These are phyloP conservation scores for Odontamblyopus rebecca DNA, from an alignment of 2,797 vertebrate genomes.

Conservation along the genomic window DNA sequence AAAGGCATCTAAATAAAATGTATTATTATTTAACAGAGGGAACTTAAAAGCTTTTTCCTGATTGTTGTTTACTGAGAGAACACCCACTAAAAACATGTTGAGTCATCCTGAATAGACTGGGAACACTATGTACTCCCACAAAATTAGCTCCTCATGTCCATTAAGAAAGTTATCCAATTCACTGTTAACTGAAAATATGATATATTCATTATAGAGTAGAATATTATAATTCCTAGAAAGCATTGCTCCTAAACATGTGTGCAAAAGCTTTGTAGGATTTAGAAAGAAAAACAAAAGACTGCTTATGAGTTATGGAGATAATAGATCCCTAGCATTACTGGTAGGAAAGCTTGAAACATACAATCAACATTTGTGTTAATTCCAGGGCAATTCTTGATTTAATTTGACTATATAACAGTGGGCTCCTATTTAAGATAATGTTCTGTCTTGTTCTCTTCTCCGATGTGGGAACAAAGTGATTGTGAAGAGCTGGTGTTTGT, in stretches of 20 bases:
- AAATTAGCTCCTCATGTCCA: conserved; percentile 51
- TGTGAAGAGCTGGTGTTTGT: background rate
- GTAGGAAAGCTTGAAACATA: background rate
- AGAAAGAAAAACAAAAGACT: background rate
- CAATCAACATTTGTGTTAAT: background rate
- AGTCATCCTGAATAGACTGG: conserved; percentile 64
- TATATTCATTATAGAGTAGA: background rate
- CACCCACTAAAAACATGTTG: conserved; percentile 44
- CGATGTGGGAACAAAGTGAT: background rate
- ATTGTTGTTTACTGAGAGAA: conserved; percentile 3
- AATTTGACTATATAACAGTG: background rate
- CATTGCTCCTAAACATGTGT: background rate
- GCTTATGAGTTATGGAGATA: background rate
- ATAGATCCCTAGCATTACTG: background rate
- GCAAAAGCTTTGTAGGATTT: background rate
- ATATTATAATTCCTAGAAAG: background rate
- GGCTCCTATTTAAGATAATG: background rate
- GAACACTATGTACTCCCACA: conserved; percentile 8
- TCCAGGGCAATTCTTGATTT: background rate
- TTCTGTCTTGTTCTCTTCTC: background rate
- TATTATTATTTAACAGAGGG: background rate
- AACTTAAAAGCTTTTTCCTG: background rate
- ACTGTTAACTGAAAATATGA: background rate
- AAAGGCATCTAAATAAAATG: no score
- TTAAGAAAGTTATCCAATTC: conserved; percentile 13